These are phyloP conservation scores for Prinia subflava DNA, from an alignment of 2,113 vertebrate genomes.

Conservation along the genomic window DNA sequence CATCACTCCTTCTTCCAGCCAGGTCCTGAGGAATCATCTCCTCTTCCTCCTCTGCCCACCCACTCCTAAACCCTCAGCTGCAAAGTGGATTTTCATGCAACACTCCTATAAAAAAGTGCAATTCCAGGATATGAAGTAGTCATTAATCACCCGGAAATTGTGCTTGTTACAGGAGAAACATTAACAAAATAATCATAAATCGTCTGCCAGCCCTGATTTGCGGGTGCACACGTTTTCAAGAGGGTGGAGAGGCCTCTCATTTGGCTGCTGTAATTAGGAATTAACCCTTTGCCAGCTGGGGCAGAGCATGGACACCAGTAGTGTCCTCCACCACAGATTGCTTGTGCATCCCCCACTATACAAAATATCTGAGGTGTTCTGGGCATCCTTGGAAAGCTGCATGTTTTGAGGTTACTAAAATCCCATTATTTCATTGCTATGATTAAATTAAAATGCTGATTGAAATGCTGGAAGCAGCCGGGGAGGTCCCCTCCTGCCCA, in stretches of 20 bases:
- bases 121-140: neutral
- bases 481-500: neutral
- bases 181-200: constrained; percentile 65
- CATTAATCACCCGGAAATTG: constrained; percentile 52
- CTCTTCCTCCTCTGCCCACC: neutral
- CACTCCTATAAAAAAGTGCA: neutral
- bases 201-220: constrained; percentile 41
- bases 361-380: neutral
- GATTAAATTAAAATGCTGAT: neutral
- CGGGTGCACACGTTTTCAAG: neutral
- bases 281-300: neutral
- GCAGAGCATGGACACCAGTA: accelerated
- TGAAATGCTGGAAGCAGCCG: neutral
- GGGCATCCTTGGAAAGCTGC: neutral
- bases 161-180: constrained; percentile 47
- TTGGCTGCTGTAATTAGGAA: neutral
- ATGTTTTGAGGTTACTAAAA: neutral
- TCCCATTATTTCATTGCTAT: neutral
- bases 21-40: neutral
- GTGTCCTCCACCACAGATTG: neutral
- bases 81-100: neutral
- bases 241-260: neutral
- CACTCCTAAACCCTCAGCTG: neutral
- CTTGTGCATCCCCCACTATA: accelerated
- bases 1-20: neutral